Conservation (phyloP, 2,888 invertebrate species). For the Drosophila mercatorum region DNA sequence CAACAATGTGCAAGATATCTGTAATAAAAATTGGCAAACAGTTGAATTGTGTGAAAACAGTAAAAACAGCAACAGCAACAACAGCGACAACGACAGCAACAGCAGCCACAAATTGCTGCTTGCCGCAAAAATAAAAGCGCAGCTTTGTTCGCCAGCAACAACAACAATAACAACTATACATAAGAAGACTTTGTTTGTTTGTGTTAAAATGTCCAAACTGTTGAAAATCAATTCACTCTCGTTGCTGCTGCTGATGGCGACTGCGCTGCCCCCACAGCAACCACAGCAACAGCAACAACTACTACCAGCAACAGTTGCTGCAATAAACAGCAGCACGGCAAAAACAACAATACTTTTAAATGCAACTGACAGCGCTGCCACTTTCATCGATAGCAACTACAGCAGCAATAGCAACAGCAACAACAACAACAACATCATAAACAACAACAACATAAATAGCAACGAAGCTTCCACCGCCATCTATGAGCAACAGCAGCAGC, state of each 20-base stretch:
- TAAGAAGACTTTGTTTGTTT: slow-evolving; percentile 7
- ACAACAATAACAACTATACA: slow-evolving; percentile 22
- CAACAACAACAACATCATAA: slow-evolving; percentile 22
- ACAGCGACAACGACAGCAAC: slow-evolving; percentile 29
- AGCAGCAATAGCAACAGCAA: slow-evolving; percentile 20
- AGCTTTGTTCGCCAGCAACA: slow-evolving; percentile 51
- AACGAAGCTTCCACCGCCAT: slow-evolving; percentile 35
- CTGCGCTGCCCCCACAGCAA: slow-evolving; percentile 46
- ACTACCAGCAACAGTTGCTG: slow-evolving; percentile 39
- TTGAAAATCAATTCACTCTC: slow-evolving; percentile 72
- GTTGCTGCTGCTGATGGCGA: slow-evolving; percentile 61
- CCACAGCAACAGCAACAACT: slow-evolving; percentile 51
- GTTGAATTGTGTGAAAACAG: slow-evolving; percentile 64
- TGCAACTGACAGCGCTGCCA: slow-evolving; percentile 53
- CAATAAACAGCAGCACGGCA: slow-evolving; percentile 38
- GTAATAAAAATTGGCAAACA: slow-evolving; percentile 61
- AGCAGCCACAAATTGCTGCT: slow-evolving; percentile 28
- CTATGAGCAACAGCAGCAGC: slow-evolving; percentile 47
- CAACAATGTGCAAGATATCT: slow-evolving; percentile 64
- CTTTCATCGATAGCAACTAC: slow-evolving; percentile 70
- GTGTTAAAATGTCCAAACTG: slow-evolving; percentile 61
- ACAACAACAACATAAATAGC: slow-evolving; percentile 34
- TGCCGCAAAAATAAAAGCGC: slow-evolving; percentile 45
- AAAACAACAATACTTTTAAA: slow-evolving; percentile 49
- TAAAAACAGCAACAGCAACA: slow-evolving; percentile 41